These are phyloP conservation scores for Ciconia stormi DNA, from an alignment of 2,113 vertebrate genomes.

Conservation along the genomic window DNA sequence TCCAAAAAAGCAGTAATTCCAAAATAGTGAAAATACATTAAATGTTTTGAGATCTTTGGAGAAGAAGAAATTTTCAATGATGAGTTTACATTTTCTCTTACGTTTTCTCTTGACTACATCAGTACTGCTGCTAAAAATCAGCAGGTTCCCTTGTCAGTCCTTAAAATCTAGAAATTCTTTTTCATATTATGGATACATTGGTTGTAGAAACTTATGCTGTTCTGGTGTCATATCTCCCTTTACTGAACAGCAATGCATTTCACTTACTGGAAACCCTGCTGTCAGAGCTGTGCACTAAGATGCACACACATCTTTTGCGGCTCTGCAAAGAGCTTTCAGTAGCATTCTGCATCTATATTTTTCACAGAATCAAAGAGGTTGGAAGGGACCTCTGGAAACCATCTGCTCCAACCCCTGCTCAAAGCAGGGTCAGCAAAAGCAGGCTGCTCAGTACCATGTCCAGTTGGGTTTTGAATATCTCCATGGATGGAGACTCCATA, in stretches of 20 bases:
- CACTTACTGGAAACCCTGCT: background rate
- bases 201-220: background rate
- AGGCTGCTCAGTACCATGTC: background rate
- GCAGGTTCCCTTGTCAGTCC: background rate
- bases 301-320: background rate
- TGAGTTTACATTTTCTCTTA: background rate
- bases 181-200: background rate
- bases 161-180: background rate
- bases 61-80: background rate
- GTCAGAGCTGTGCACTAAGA: background rate
- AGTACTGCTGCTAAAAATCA: background rate
- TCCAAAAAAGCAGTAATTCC: background rate
- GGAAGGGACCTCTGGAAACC: background rate
- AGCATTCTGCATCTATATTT: background rate
- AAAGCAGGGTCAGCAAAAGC: background rate
- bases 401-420: background rate
- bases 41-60: background rate
- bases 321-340: background rate
- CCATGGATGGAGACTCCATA: background rate
- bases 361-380: background rate
- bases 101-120: background rate
- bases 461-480: background rate
- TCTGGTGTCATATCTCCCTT: background rate
- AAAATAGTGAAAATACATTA: background rate
- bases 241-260: background rate